Evolutionary conservation across 2,113 vertebrate genomes (phyloP), one percentile per base, ranked within the genome.

Genomic region (Callithrix jacchus): DNA sequence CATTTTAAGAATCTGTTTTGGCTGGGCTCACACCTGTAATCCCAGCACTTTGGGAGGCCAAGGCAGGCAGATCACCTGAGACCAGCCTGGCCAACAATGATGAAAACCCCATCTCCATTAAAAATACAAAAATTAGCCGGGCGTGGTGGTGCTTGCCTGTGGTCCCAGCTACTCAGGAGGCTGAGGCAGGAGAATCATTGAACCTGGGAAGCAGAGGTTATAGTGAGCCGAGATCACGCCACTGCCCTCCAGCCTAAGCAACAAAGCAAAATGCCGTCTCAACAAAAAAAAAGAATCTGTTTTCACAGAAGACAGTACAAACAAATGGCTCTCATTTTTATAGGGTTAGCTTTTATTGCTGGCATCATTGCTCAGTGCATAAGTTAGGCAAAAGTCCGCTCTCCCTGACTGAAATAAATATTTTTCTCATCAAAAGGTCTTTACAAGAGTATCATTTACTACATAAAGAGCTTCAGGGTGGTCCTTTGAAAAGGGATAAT

Each of bases 351-450:
- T 54, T 92, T 94, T 89, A 42, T 21, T 90, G 71, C 54, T 64
- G 71, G 35, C 79, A 25, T 61, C 76, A 66, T 32, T 32, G 25
- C 4, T 95, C 58, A 58, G 10, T 64, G n/a, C 23, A 5, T 32
- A 94, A 87, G n/a, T 66, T 25, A 92, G 73, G 82, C 83, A 87
- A 97, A 92, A 81, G 71, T 68, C 71, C 64, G 6, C 30, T 61
- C 45, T 91, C 20, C 40, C 18, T 84, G 49, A 45, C 12, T 52
- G 61, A 91, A 84, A 80, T 92, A 77, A 92, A 45, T 64, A 93
- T 94, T 61, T 91, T 84, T 81, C 52, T 77, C 77, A 84, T 88
- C 35, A 89, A 91, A 27, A 11, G 27, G 66, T 93, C 84, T 64
- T 96, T 42, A 87, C 56, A 89, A 47, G 91, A 45, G 20, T 49